Percentiles rank a stretch among this genome's conserved stretches.
phyloP scores from a whole-genome alignment of 2,888 invertebrate species.

The Brachyopa scutellaris region DNA sequence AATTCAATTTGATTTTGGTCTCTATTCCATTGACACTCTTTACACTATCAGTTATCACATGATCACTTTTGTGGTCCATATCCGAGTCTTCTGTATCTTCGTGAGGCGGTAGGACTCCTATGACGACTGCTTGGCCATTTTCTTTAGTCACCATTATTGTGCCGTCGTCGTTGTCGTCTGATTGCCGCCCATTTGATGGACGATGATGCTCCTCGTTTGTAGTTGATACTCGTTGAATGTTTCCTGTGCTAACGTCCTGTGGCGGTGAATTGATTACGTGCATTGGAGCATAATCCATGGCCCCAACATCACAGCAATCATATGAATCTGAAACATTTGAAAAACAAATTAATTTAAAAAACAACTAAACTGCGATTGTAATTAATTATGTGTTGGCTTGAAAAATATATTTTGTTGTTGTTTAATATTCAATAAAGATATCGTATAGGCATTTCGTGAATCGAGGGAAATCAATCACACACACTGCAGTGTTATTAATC shows the following conservation, averaged over 20 bases:
- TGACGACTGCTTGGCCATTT: slow-evolving; percentile 43
- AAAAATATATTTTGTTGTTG: slow-evolving; percentile 11
- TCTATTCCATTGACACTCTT: slow-evolving; percentile 53
- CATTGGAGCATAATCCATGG: slow-evolving; percentile 63
- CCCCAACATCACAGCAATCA: slow-evolving; percentile 36
- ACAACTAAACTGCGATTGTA: slow-evolving; percentile 13
- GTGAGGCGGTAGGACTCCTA: slow-evolving; percentile 53
- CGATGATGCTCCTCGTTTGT: slow-evolving; percentile 12
- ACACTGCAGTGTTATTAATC: slow-evolving; percentile 53
- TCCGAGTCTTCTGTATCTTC: slow-evolving; percentile 46
- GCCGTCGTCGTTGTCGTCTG: slow-evolving; percentile 59
- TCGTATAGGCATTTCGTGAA: slow-evolving; percentile 36
- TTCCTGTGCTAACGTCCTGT: slow-evolving; percentile 47
- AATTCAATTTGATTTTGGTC: slow-evolving; percentile 80
- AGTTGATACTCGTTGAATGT: slow-evolving; percentile 21
- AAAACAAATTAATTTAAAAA: slow-evolving; percentile 12
- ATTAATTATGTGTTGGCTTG: slow-evolving; percentile 63
- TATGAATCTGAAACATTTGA: slow-evolving; percentile 49
- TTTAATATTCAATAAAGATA: slow-evolving; percentile 60
- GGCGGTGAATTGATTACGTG: slow-evolving; percentile 58
- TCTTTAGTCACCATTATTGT: slow-evolving; percentile 68
- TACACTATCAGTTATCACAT: slow-evolving; percentile 36
- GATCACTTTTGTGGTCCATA: slow-evolving; percentile 45
- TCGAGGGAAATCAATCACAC: slow-evolving; percentile 54
- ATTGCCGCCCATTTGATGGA: slow-evolving; percentile 35